A percentile compares a stretch with the other conserved stretches of the same genome.
Conservation (phyloP, 2,113 vertebrate genomes). For the Tragelaphus strepsiceros region DNA sequence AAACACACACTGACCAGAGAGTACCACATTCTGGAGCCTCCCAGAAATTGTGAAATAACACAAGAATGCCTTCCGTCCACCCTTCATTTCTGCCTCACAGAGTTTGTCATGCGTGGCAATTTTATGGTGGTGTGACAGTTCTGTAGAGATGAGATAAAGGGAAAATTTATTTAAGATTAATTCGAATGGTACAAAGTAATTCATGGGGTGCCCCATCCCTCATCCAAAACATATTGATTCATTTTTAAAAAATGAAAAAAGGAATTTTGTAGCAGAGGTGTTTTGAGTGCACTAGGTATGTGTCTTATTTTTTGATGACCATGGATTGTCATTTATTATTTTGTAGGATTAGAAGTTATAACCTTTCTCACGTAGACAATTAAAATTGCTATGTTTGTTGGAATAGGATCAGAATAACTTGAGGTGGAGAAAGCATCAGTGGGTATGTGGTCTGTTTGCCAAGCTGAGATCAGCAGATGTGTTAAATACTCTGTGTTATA, state of each 20-base stretch:
- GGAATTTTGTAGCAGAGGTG: neutral
- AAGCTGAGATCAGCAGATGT: neutral
- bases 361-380: neutral
- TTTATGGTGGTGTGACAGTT: slow-evolving; percentile 68
- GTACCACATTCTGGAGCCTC: neutral
- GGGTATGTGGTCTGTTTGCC: neutral
- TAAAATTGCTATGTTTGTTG: neutral
- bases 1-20: neutral
- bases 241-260: neutral
- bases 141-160: slow-evolving; percentile 64
- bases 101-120: slow-evolving; percentile 61
- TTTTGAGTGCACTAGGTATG: neutral
- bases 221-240: slow-evolving; percentile 44
- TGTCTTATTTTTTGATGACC: neutral
- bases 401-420: neutral
- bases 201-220: neutral
- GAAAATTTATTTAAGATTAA: slow-evolving; percentile 76
- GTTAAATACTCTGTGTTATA: neutral
- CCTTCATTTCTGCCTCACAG: slow-evolving; percentile 58
- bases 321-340: neutral
- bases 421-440: neutral
- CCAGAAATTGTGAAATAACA: slow-evolving; percentile 60
- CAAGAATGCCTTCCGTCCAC: slow-evolving; percentile 55
- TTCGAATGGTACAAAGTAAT: slow-evolving; percentile 65
- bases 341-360: slow-evolving; percentile 26